Evolutionary conservation across 2,113 vertebrate genomes (phyloP).

Genomic region (Erpornis zantholeuca): DNA sequence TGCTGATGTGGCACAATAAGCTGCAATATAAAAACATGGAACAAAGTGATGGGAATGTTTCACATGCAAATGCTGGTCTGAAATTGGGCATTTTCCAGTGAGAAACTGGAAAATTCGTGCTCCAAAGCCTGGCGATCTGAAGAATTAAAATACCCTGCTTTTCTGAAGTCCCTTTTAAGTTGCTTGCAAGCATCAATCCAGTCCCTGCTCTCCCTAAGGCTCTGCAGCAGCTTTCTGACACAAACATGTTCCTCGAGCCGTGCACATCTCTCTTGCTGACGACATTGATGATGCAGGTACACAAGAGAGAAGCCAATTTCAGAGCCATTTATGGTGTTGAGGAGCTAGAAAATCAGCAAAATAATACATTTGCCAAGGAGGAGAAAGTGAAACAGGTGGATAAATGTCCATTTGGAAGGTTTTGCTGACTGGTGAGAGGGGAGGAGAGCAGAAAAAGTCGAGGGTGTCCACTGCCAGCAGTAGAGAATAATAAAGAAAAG

Average conservation of each 20-base stretch:
- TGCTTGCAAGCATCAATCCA: background rate
- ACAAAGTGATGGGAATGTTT: background rate
- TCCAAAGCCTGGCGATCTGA: background rate
- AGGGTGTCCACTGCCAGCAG: background rate
- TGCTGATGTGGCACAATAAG: background rate
- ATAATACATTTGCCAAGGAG: constrained; percentile 17
- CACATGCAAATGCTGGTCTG: background rate
- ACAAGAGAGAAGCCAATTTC: constrained; percentile 49
- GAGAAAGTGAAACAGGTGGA: constrained; percentile 38
- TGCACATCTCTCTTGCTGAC: constrained; percentile 51
- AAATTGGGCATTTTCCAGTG: background rate
- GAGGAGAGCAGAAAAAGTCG: background rate
- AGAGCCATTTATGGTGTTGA: constrained; percentile 58
- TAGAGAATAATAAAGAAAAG: background rate
- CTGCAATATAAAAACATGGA: background rate
- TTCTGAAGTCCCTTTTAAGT: constrained; percentile 28
- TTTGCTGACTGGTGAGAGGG: background rate
- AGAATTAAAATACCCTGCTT: background rate
- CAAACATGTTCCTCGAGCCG: constrained; percentile 13
- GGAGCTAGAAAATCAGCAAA: constrained; percentile 33
- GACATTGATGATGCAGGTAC: constrained; percentile 62
- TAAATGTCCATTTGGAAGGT: background rate
- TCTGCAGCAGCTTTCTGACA: constrained; percentile 25
- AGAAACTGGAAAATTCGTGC: background rate
- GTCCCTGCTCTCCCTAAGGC: constrained; percentile 40